Evolutionary conservation across 2,888 invertebrate species (phyloP).

Genomic region (Platycheirus albimanus): DNA sequence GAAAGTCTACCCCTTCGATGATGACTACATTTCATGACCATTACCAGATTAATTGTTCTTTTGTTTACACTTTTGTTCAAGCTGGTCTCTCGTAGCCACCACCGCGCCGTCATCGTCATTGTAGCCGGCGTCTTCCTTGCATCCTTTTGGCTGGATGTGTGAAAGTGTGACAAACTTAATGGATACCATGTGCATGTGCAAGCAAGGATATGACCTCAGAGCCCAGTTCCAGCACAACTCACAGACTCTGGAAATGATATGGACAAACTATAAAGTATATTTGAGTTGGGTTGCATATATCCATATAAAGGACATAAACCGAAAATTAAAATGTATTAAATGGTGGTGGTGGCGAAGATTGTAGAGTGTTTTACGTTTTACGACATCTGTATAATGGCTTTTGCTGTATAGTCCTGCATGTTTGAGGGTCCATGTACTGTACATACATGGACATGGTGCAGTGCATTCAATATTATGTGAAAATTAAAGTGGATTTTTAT

Average conservation of each 20-base stretch:
- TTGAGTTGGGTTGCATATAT: not conserved
- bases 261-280: not conserved
- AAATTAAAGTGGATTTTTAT: constrained; percentile 7
- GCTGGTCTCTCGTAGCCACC: too few species aligned
- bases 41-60: constrained; percentile 70
- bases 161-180: constrained; percentile 28
- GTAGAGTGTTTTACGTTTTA: constrained; percentile 52
- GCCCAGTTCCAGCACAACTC: constrained; percentile 2
- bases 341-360: constrained; percentile 45
- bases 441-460: too few species aligned
- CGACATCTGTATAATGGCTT: constrained; percentile 7
- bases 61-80: constrained; percentile 63
- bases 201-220: constrained; percentile 60
- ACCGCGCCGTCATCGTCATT: constrained; percentile 16
- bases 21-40: constrained; percentile 64
- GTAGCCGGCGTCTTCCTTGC: not conserved
- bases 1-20: constrained; percentile 35
- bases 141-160: not conserved
- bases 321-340: too few species aligned
- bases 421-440: not conserved
- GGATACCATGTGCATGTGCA: constrained; percentile 27
- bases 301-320: too few species aligned
- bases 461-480: not conserved
- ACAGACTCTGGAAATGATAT: not conserved
- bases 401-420: not conserved